Conservation (phyloP, 2,113 vertebrate genomes). For the Otocyon megalotis region DNA sequence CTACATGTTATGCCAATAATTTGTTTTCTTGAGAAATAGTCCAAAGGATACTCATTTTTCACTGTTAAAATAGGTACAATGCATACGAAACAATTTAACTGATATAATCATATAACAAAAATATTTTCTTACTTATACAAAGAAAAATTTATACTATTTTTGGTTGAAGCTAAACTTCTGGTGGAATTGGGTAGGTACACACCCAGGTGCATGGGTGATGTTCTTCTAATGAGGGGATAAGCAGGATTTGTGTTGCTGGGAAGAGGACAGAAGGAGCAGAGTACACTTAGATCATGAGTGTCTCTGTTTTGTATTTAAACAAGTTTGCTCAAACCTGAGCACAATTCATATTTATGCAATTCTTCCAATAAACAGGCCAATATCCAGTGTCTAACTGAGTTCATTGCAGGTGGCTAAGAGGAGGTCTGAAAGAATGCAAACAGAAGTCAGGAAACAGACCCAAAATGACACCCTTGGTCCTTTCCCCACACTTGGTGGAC, state of each 20-base stretch:
- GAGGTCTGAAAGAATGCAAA: neutral
- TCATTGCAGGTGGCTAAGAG: neutral
- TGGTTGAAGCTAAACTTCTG: neutral
- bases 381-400: neutral
- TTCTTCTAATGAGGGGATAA: neutral
- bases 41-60: neutral
- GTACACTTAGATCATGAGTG: accelerated
- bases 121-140: neutral
- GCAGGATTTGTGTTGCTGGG: accelerated
- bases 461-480: neutral
- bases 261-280: accelerated
- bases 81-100: neutral
- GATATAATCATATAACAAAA: neutral
- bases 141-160: neutral
- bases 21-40: neutral
- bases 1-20: neutral
- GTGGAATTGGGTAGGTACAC: neutral
- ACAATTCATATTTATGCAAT: neutral
- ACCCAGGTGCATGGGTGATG: accelerated
- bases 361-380: neutral
- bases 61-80: neutral
- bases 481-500: neutral
- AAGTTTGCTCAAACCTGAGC: no score
- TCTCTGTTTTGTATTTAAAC: neutral
- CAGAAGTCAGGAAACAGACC: neutral